Evolutionary conservation across 2,888 invertebrate species (phyloP).

Genomic region (Synergus japonicus): DNA sequence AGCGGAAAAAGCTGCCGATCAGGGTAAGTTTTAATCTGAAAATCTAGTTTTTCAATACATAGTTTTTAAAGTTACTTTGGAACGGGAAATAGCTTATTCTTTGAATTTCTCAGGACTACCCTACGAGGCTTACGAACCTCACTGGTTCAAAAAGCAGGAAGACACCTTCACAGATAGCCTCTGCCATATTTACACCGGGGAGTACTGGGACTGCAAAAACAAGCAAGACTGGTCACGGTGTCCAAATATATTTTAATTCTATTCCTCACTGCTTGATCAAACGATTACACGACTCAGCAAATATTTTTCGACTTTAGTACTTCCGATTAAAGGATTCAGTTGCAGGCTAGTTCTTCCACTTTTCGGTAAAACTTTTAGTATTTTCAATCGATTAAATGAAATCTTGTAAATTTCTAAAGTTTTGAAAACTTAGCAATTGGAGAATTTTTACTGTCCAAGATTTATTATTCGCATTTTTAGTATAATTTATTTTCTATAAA

Average conservation of each 20-base stretch:
- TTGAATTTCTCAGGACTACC: constrained; percentile 79
- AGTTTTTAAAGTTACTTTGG: too few species aligned
- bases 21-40: constrained; percentile 73
- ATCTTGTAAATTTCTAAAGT: constrained; percentile 11
- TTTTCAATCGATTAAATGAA: neutral
- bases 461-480: constrained; percentile 22
- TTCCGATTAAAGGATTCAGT: constrained; percentile 1
- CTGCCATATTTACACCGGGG: constrained; percentile 90
- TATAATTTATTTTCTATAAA: neutral
- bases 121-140: constrained; percentile 87
- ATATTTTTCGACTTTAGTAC: constrained; percentile 7
- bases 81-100: neutral
- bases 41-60: neutral
- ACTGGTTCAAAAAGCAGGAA: constrained; percentile 93
- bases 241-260: constrained; percentile 90
- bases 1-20: constrained; percentile 84
- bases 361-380: constrained; percentile 43
- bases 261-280: constrained; percentile 6
- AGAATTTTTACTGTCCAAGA: constrained; percentile 19
- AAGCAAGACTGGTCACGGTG: constrained; percentile 93
- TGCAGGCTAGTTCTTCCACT: constrained; percentile 53
- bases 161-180: constrained; percentile 84
- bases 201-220: constrained; percentile 96
- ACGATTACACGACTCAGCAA: neutral
- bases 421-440: neutral